Evolutionary conservation across 2,888 invertebrate species (phyloP), one percentile per base, ranked within the genome.

Genomic region (Choreutis nemorana): DNA sequence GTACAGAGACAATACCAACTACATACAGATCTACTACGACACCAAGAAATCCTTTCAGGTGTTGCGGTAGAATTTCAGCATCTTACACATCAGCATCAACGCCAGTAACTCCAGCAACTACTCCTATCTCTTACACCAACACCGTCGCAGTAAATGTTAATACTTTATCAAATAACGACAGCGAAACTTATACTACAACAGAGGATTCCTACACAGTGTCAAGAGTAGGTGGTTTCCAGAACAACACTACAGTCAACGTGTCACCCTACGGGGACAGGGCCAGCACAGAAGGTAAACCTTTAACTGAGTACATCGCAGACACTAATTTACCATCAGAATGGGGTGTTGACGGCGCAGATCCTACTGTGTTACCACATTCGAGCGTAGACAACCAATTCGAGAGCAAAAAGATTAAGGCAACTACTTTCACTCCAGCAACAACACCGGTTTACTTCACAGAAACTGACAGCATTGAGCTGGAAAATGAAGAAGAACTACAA

Each of bases 401-500:
- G 50, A 75, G 75, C 33, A 70, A 77, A 31, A 72, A 60, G 38
- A 64, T 75, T 15, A 62, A 48, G 36, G 48, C 64, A 0, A 61
- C 57, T 2, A 54, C 59, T 7, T 32, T 39, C n/a, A 30, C 57
- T 23, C 62, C 70, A 4, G 48, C 53, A 2, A 60, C 66, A 2
- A 66, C 68, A 9, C 52, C 64, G 5, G 50, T 80, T 41, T 59
- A 70, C 58, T 53, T 66, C 44, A 48, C 81, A 42, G 49, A 81
- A 60, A 52, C 63, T 2, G 73, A 73, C 27, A 75, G 65, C 33
- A 48, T 63, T 11, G 77, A 77, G 42, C 43, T 70, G 27, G 84
- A 83, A 26, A 84, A 84, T 36, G 81, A 81, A 23, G 86, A 86
- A 48, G 82, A 85, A 51, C 55, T 88, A 22, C 86, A 87, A 61